A percentile compares a stretch with the other conserved stretches of the same genome.
Evolutionary conservation across 2,113 vertebrate genomes (phyloP).

Genomic region (Merops nubicus): DNA sequence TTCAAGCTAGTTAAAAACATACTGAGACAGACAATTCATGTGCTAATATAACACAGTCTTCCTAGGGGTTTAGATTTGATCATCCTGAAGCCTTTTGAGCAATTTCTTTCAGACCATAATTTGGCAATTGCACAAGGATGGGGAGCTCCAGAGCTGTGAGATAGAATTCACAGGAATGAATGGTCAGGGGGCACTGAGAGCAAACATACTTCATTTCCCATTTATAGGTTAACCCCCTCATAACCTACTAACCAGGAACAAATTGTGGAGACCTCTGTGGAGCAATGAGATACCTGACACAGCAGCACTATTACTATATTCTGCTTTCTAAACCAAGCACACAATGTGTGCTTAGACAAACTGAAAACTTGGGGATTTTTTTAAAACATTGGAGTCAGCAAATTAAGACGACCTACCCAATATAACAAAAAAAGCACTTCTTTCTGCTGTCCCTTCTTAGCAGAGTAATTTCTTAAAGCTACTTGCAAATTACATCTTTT

Average conservation of each 20-base stretch:
- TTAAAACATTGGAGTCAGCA: neutral
- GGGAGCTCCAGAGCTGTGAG: neutral
- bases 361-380: neutral
- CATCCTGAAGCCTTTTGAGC: neutral
- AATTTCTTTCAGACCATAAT: neutral
- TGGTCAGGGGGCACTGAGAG: rapidly evolving
- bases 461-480: neutral
- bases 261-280: rapidly evolving
- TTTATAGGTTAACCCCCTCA: neutral
- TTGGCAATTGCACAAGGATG: neutral
- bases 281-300: neutral
- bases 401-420: neutral
- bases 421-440: neutral
- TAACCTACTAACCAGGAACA: neutral
- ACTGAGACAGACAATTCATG: neutral
- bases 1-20: neutral
- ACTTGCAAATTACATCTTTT: neutral
- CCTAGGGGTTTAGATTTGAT: neutral
- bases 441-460: neutral
- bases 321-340: neutral
- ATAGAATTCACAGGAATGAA: neutral
- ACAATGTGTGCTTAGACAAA: neutral
- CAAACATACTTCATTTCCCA: neutral
- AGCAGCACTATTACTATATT: neutral
- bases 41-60: neutral